Evolutionary conservation across 2,113 vertebrate species (phyloP), one percentile per base, ranked within the genome.

Genomic region (Sapajus apella): DNA sequence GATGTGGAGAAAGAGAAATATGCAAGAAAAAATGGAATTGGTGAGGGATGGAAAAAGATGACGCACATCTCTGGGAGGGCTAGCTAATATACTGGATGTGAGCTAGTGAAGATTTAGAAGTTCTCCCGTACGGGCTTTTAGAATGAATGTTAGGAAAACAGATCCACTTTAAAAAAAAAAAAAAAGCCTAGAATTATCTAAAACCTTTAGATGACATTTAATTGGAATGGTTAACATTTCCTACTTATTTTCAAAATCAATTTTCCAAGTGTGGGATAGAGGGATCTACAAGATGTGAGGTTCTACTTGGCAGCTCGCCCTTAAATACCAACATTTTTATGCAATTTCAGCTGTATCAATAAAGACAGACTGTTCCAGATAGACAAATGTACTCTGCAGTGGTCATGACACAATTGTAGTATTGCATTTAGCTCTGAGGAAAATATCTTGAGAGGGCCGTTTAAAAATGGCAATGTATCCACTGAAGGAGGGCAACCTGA

Each of bases 181-280:
- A 30, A 73, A 75, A 82, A 75, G 45, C 11, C 87, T 72, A 18
- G 43, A 84, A 91, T 70, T 87, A 79, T 50, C 77, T 66, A 58
- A 93, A 81, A 37, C 52, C n/a, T 77, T 43, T 66, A 81, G 76
- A 27, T 94, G 86, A 52, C 83, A 61, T 93, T 95, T 79, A 50
- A 76, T 11, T 79, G 23, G 45, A 20, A 61, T 89, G 9, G 50
- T 66, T 91, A 72, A 87, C 68, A 90, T 92, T 55, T 80, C 91
- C 20, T 80, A 68, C 21, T 84, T 85, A 30, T 55, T 87, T 96
- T 86, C 79, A 95, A 72, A 83, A 83, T 58, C 64, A 84, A 1
- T 45, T 81, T 87, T 70, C 72, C 76, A 82, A 72, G 72, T 56
- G n/a, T 32, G n/a, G 56, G 12, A 47, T 55, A 81, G 18, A 72